Evolutionary conservation across 1,140 invertebrate species (phyloP), one percentile per base, ranked within the genome.

Genomic region (Caerostris extrusa): DNA sequence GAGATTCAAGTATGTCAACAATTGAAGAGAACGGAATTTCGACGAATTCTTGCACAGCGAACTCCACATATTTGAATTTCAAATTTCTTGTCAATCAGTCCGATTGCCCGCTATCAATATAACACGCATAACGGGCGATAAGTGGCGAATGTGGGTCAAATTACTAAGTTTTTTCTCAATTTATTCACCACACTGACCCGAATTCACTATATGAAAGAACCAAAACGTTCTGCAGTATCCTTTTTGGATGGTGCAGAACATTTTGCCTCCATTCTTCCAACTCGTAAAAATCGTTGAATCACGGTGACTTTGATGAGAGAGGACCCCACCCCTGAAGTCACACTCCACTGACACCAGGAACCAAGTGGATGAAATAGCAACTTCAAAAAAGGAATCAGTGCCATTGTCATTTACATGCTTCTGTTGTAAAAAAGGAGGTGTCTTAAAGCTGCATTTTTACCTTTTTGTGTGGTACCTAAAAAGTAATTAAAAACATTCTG

Each of bases 251-350:
- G 19, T 50, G 50, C 34, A 53, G 71, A 77, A 85, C 83, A 56
- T 85, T 60, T 85, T 85, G 14, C 57, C 57, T 85, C 34, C 57
- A 58, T 85, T 85, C 57, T 60, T 85, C 71, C 10, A 50, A n/a
- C 55, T 85, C 83, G 83, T 85, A 85, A 85, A 85, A 85, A 85
- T 85, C 56, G 83, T 85, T 85, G 83, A 85, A n/a, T 85, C 83
- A 85, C 56, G 17, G 19, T 85, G 56, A 85, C 57, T 85, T 50
- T 50, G 71, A 77, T 77, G 71, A 77, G 50, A 77, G n/a, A 34
- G 34, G 71, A 60, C 83, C 55, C 55, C 83, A 85, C 83, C 83
- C 83, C 57, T 19, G 56, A 60, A 60, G 83, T 85, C 83, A 85
- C 83, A 85, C 83, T 58, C 83, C 56, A 85, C 56, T 85, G 14